Conservation (phyloP, 2,888 invertebrate species). For the Carterocephalus palaemon region DNA sequence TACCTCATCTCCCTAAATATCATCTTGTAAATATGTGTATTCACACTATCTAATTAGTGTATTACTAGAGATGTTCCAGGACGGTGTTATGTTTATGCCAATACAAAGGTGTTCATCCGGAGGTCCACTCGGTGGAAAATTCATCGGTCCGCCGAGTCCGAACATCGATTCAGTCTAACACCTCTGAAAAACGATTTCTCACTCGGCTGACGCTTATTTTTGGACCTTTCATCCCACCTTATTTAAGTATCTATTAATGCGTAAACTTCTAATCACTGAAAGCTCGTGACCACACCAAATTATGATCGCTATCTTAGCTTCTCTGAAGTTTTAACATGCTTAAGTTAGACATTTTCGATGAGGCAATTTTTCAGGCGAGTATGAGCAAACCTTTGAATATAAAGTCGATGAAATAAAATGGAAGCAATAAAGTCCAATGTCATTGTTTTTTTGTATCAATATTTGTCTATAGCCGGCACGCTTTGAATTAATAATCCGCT, state of each 20-base stretch:
- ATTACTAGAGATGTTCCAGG: constrained; percentile 40
- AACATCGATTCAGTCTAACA: constrained; percentile 70
- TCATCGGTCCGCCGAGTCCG: constrained; percentile 72
- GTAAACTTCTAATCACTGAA: constrained; percentile 39
- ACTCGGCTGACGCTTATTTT: constrained; percentile 73
- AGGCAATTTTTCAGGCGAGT: neutral
- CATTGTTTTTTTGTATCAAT: constrained; percentile 78
- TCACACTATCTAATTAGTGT: too few species aligned
- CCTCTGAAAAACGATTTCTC: constrained; percentile 75
- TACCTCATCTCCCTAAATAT: too few species aligned
- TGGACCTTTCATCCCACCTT: constrained; percentile 72
- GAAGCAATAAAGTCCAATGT: constrained; percentile 40
- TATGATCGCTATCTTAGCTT: constrained; percentile 17
- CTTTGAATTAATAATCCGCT: constrained; percentile 65
- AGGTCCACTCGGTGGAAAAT: constrained; percentile 76
- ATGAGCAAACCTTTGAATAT: neutral
- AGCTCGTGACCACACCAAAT: constrained; percentile 33
- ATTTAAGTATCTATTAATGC: constrained; percentile 63
- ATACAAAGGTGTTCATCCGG: constrained; percentile 70
- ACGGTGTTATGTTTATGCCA: constrained; percentile 67
- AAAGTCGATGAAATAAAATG: constrained; percentile 45
- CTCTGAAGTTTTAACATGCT: constrained; percentile 11
- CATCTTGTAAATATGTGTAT: too few species aligned
- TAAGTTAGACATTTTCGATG: neutral
- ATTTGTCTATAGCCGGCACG: constrained; percentile 70